phyloP scores from a whole-genome alignment of 2,797 vertebrate species.

The Cirrhinus molitorella region DNA sequence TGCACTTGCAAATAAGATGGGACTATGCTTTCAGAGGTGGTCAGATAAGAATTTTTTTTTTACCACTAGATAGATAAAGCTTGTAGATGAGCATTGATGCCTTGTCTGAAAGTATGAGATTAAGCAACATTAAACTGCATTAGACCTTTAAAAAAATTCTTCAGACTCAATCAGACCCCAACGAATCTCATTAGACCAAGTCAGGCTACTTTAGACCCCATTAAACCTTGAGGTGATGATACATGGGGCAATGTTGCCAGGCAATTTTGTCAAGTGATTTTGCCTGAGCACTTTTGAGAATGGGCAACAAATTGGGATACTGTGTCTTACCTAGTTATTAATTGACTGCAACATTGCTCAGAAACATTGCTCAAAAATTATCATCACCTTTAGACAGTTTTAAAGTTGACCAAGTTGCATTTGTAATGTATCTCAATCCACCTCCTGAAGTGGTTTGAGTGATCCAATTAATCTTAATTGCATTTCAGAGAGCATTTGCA shows the following conservation, averaged over 20 bases:
- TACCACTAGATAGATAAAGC: not conserved
- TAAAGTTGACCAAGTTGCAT: not conserved
- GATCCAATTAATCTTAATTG: not conserved
- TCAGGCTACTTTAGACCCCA: too few relatives aligned
- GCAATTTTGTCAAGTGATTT: too few relatives aligned
- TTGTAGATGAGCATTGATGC: not conserved
- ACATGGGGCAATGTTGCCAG: too few relatives aligned
- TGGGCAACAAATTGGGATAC: too few relatives aligned
- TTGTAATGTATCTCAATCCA: not conserved
- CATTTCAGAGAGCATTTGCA: not conserved
- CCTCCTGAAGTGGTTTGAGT: not conserved
- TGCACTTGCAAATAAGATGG: constrained; percentile 98
- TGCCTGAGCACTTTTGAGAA: too few relatives aligned
- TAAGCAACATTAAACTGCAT: not conserved
- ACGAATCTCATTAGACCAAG: too few relatives aligned
- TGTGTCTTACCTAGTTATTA: too few relatives aligned
- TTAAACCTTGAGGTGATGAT: too few relatives aligned
- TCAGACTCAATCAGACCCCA: too few relatives aligned
- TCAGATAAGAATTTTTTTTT: not conserved
- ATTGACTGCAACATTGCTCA: too few relatives aligned
- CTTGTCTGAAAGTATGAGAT: not conserved
- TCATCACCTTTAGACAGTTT: too few relatives aligned
- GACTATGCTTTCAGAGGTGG: constrained; percentile 94
- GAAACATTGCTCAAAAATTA: not conserved
- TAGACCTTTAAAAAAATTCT: too few relatives aligned